Conservation (phyloP, 2,113 vertebrate species). For the Tretioscincus oriximinensis region DNA sequence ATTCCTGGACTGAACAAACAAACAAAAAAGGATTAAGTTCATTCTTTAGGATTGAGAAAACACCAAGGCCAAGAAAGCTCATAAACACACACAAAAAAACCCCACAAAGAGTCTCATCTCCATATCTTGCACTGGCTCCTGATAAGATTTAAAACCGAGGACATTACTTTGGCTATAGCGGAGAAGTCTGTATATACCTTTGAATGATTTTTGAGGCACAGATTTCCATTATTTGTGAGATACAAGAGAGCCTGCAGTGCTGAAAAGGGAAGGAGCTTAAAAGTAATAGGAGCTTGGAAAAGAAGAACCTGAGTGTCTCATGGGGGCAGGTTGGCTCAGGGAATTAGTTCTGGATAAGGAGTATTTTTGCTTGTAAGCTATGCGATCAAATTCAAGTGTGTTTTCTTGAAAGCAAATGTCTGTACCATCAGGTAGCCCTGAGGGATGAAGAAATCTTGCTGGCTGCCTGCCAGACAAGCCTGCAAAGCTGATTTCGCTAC, state of each 20-base stretch:
- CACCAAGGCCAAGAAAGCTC: too few relatives aligned
- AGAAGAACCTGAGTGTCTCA: neutral
- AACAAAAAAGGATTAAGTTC: too few relatives aligned
- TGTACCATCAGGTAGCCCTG: neutral
- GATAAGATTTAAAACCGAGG: neutral
- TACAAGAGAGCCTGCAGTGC: slow-evolving; percentile 2
- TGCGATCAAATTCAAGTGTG: slow-evolving; percentile 6
- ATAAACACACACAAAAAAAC: too few relatives aligned
- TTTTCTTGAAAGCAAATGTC: slow-evolving; percentile 7
- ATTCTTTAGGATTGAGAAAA: too few relatives aligned
- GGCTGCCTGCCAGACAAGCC: neutral
- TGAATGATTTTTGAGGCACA: slow-evolving; percentile 5
- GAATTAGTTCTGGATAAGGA: slow-evolving; percentile 5
- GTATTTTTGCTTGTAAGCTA: neutral
- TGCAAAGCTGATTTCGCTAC: neutral
- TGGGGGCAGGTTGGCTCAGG: neutral
- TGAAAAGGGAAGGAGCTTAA: neutral
- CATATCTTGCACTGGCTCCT: too few relatives aligned
- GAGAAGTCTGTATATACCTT: neutral
- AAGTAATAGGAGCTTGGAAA: neutral
- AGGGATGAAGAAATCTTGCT: neutral
- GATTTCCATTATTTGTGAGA: neutral
- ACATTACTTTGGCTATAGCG: neutral
- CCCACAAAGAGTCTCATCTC: too few relatives aligned
- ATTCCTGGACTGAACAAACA: too few relatives aligned